Conservation (phyloP, 2,797 vertebrate genomes). For the Catharus ustulatus region DNA sequence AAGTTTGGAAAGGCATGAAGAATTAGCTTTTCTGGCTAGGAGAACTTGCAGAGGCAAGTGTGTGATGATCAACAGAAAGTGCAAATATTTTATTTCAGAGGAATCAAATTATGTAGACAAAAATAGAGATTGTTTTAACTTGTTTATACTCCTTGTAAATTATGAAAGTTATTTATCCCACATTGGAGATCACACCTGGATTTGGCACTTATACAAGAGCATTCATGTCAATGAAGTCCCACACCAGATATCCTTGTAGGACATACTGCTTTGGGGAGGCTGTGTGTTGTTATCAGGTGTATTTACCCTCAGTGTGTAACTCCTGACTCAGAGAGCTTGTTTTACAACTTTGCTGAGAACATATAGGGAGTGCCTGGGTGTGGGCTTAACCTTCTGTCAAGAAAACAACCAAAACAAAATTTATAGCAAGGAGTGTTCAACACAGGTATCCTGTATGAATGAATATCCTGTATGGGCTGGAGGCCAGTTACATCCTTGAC, state of each 20-base stretch:
- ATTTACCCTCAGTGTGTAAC: not conserved
- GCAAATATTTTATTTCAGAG: not conserved
- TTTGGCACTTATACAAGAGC: not conserved
- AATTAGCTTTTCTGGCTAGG: not conserved
- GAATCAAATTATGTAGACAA: not conserved
- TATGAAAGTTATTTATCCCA: not conserved
- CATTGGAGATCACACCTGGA: not conserved
- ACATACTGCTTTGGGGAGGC: not conserved
- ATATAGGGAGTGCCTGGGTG: constrained; percentile 54
- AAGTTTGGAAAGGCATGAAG: not conserved
- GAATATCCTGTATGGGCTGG: not conserved
- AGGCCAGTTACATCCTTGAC: not conserved
- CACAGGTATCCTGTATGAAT: constrained; percentile 3
- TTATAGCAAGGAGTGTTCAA: constrained; percentile 3
- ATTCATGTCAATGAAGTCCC: not conserved
- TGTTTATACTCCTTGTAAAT: not conserved
- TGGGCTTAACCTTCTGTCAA: constrained; percentile 7
- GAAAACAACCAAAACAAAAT: constrained; percentile 15
- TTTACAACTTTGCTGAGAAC: constrained; percentile 42
- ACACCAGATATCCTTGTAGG: not conserved
- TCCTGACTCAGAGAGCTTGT: constrained; percentile 44
- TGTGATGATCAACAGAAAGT: not conserved
- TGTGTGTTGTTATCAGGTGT: not conserved
- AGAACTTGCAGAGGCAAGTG: not conserved
- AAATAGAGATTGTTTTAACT: not conserved